phyloP scores from a whole-genome alignment of 2,888 invertebrate genomes.

The Cosmia trapezina region DNA sequence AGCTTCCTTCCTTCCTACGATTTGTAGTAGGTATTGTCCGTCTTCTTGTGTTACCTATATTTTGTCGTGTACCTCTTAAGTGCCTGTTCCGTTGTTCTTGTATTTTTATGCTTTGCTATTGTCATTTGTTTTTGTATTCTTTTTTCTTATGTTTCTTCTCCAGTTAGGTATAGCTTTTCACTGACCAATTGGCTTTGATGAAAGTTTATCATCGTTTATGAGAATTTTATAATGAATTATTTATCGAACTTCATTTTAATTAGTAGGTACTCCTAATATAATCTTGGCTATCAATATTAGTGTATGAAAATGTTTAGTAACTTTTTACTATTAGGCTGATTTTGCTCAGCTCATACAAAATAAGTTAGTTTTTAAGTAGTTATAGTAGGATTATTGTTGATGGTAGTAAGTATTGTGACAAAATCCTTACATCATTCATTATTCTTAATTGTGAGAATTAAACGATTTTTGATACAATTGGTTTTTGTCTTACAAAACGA shows the following conservation, averaged over 20 bases:
- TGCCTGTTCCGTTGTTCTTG: constrained; percentile 16
- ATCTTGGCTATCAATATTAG: not conserved
- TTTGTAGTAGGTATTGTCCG: constrained; percentile 21
- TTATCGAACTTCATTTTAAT: no score
- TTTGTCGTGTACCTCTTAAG: not conserved
- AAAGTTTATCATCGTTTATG: not conserved
- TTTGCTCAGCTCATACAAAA: not conserved
- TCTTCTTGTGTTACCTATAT: constrained; percentile 3
- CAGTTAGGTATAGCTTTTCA: not conserved
- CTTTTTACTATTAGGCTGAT: no score
- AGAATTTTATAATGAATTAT: not conserved
- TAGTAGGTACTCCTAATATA: not conserved
- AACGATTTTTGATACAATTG: not conserved
- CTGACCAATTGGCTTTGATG: not conserved
- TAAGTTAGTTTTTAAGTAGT: no score
- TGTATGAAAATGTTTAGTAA: no score
- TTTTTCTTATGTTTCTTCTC: not conserved
- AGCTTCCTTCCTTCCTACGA: constrained; percentile 51
- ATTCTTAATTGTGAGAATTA: not conserved
- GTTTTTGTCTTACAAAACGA: not conserved
- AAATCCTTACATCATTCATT: no score
- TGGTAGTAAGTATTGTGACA: not conserved
- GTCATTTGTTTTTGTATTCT: not conserved
- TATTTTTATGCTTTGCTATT: not conserved
- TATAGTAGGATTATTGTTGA: not conserved